Evolutionary conservation across 2,797 vertebrate genomes (phyloP).

Genomic region (Smutsia temminckii): DNA sequence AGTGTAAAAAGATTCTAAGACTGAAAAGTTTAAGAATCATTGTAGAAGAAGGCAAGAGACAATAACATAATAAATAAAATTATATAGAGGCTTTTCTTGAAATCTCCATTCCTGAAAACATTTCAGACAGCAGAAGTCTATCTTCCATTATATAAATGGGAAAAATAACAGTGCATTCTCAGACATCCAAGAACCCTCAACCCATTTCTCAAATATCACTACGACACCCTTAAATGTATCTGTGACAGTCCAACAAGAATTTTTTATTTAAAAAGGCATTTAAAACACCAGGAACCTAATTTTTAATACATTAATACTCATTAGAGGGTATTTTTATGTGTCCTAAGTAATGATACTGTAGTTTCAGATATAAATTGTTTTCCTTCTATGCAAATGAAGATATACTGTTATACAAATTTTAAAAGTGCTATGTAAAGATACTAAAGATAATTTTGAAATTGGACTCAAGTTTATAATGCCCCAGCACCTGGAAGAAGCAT

Average conservation of each 20-base stretch:
- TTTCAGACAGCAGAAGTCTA: neutral
- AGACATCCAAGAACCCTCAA: neutral
- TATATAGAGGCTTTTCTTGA: neutral
- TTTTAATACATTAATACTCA: neutral
- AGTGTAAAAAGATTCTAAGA: neutral
- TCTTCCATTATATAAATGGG: neutral
- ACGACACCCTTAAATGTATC: neutral
- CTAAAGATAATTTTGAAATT: slow-evolving; percentile 41
- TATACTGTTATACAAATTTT: neutral
- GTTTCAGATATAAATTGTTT: neutral
- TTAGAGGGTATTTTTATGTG: neutral
- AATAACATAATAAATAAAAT: neutral
- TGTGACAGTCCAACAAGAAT: neutral
- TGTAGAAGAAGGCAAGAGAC: neutral
- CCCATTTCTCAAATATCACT: neutral
- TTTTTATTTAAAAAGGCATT: neutral
- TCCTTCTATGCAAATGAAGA: neutral
- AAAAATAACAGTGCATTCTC: neutral
- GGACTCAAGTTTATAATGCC: neutral
- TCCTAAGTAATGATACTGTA: neutral
- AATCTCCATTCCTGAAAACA: neutral
- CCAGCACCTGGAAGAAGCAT: neutral
- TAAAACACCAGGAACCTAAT: neutral
- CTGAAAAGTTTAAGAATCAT: neutral
- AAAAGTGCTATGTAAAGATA: neutral